Evolutionary conservation across 2,113 vertebrate species (phyloP).

Genomic region (Prunella himalayana): DNA sequence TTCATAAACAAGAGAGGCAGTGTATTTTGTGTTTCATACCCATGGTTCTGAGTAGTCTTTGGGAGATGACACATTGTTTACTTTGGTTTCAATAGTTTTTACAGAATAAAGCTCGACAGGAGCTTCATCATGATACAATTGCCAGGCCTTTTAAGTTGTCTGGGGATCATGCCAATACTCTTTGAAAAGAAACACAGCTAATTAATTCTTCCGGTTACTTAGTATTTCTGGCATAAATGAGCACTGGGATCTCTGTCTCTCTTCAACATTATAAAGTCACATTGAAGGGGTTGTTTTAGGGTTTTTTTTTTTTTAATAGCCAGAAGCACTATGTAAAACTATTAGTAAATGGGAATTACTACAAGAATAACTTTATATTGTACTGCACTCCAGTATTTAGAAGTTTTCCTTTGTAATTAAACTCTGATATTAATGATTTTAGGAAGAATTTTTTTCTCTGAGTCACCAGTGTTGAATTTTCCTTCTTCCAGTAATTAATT

Average conservation of each 20-base stretch:
- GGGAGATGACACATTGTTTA: background rate
- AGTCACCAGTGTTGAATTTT: background rate
- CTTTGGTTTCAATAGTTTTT: constrained; percentile 1
- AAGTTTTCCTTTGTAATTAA: background rate
- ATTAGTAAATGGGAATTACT: background rate
- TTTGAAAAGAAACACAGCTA: constrained; percentile 47
- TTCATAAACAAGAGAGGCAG: background rate
- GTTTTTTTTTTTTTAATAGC: background rate
- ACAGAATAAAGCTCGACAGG: background rate
- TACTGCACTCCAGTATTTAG: background rate
- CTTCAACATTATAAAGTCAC: background rate
- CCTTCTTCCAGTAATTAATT: background rate
- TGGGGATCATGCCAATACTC: constrained; percentile 46
- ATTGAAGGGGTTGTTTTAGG: background rate
- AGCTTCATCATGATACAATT: background rate
- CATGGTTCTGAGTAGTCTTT: background rate
- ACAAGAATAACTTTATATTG: background rate
- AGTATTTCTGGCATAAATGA: constrained; percentile 30
- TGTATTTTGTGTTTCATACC: background rate
- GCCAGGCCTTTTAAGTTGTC: constrained; percentile 31
- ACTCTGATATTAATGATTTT: background rate
- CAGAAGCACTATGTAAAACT: background rate
- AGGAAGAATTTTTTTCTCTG: background rate
- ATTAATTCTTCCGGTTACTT: constrained; percentile 67
- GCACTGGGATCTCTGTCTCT: background rate